Evolutionary conservation across 53 echinoderm and acorn worm species (phyloP), one percentile per base, ranked within the genome.

Genomic region (Crossaster papposus): DNA sequence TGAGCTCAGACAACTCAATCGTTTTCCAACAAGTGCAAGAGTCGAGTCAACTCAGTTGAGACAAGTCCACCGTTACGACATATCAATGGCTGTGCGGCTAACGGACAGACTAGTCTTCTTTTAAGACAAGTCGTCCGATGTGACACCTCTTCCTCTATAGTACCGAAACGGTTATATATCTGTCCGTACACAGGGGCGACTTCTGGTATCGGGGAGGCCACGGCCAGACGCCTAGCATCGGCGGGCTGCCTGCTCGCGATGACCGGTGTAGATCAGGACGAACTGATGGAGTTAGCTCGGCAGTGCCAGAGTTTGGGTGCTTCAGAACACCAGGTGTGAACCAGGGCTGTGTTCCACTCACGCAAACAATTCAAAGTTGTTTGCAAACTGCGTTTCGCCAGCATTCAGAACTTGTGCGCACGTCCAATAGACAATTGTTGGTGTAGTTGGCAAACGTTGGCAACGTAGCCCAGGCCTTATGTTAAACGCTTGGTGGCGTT

Each of bases 301-400:
- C 72, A 90, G 24, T 90, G 90, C 37, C 90, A 90, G 73, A 52
- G 74, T 58, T 75, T 81, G 29, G 90, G 90, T 4, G 34, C 65
- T 14, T 72, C 81, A 12, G 68, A 81, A 35, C 33, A 90, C 0
- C 81, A 82, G 90, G 90, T 90, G 36, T 32, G n/a, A 14, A 22
- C 82, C 4, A 13, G 5, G 23, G 9, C 28, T 18, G 28, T 6
- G 5, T 28, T 8, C 4, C n/a, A n/a, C n/a, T n/a, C n/a, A n/a
- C n/a, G n/a, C n/a, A n/a, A n/a, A n/a, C n/a, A n/a, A n/a, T n/a
- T n/a, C n/a, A n/a, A n/a, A n/a, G n/a, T n/a, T n/a, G n/a, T n/a
- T n/a, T n/a, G n/a, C n/a, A n/a, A n/a, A n/a, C n/a, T n/a, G n/a
- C n/a, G n/a, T n/a, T n/a, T n/a, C n/a, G n/a, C n/a, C n/a, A n/a